Evolutionary conservation across 2,888 invertebrate species (phyloP).

Genomic region (Chymomyza procnemis): DNA sequence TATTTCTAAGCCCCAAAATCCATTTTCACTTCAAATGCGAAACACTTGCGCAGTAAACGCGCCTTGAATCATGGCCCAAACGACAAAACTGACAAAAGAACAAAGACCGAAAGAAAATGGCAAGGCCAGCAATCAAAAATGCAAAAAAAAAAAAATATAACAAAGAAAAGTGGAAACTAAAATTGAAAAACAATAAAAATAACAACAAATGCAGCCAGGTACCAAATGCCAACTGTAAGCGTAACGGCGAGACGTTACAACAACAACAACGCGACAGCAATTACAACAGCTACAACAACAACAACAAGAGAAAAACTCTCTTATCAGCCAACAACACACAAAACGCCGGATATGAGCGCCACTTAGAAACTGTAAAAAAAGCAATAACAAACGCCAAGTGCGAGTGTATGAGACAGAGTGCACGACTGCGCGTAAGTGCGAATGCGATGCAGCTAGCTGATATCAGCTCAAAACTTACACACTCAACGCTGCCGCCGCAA

Average conservation of each 20-base stretch:
- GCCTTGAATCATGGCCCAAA: constrained; percentile 38
- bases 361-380: constrained; percentile 72
- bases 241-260: constrained; percentile 20
- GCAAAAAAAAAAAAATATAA: constrained; percentile 17
- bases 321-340: constrained; percentile 55
- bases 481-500: background rate
- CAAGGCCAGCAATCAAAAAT: constrained; percentile 21
- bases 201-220: constrained; percentile 20
- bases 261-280: constrained; percentile 1
- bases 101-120: constrained; percentile 18
- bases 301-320: constrained; percentile 47
- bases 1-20: background rate
- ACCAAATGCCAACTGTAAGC: constrained; percentile 26
- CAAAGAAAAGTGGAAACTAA: constrained; percentile 16
- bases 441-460: constrained; percentile 29
- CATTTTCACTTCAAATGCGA: background rate
- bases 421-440: too few species aligned
- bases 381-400: constrained; percentile 33
- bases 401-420: too few species aligned
- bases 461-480: background rate
- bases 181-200: constrained; percentile 15
- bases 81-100: constrained; percentile 32
- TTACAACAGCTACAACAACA: constrained; percentile 6
- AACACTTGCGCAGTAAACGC: constrained; percentile 49
- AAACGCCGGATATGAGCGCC: constrained; percentile 72